phyloP scores from a whole-genome alignment of 2,113 vertebrate genomes.

The Narcine bancroftii region DNA sequence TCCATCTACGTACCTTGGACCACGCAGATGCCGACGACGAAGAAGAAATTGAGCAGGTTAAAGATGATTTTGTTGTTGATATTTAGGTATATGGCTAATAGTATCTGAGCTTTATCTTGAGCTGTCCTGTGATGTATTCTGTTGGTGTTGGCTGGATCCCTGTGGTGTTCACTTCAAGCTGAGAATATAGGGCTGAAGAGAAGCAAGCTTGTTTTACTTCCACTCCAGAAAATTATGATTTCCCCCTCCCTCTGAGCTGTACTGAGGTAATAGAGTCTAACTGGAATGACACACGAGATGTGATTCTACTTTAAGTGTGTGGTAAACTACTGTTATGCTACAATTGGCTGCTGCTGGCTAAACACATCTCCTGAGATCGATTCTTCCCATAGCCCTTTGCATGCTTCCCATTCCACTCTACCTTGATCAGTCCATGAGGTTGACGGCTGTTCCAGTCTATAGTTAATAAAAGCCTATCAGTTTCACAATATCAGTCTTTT shows the following conservation, averaged over 20 bases:
- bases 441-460: no score
- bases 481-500: no score
- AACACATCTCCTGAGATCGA: no score
- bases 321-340: no score
- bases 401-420: no score
- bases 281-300: not conserved
- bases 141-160: not conserved
- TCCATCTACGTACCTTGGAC: constrained; percentile 54
- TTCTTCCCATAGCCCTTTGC: no score
- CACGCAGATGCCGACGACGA: constrained; percentile 73
- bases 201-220: not conserved
- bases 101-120: not conserved
- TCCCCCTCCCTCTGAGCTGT: no score
- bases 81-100: not conserved
- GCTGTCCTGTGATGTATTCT: not conserved
- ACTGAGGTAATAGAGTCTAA: not conserved
- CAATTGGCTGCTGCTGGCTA: no score
- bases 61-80: not conserved
- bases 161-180: not conserved
- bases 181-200: not conserved
- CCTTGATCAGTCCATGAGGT: no score
- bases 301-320: not conserved
- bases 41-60: constrained; percentile 65
- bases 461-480: no score
- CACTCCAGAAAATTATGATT: not conserved